Base-by-base conservation (phyloP, 2,113 vertebrate species). In the Mastomys natalensis region DNA sequence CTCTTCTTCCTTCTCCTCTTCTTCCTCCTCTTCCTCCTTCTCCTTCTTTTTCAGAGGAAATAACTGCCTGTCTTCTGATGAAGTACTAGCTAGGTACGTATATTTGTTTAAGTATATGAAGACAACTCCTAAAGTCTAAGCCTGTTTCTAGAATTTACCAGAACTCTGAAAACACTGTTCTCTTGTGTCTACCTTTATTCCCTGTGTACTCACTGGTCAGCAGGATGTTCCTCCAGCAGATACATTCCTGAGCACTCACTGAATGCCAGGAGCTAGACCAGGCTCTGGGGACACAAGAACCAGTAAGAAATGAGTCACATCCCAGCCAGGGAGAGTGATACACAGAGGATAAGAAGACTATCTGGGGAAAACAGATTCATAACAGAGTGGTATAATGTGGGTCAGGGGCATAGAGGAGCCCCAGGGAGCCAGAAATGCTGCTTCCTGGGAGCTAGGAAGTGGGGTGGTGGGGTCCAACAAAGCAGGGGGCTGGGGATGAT, bases 101-200 rank as follows among this genome's bases (percentile, higher is more conserved):
- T 45, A 16, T 92, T 90, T 87, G 70, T 76, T 76, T 86, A 51
- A 58, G 19, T 91, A 3, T 68, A 55, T 92, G 31, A 89, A 94
- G 92, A 88, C 58, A 82, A 62, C 51, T 90, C 22, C 45, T 74
- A 3, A 10, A 55, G 66, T 29, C 40, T 80, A 66, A 92, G 16
- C 72, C 17, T 88, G 55, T 29, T 86, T 86, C 62, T 86, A 84
- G 87, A 89, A 87, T 19, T 48, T 78, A 7, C 60, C 7, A 8
- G 51, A 22, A 51, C 24, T 93, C 17, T 53, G 51, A 85, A 93
- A 92, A 93, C 43, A 74, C 4, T 4, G 3, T 40, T 89, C 62
- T 73, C 64, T 37, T 37, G 11, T 68, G 7, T 24, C 37, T 0
- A 4, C 34, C 10, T 89, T 70, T 11, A n/a, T 7, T 60, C 21